Conservation (phyloP, 2,797 vertebrate species). For the Tragelaphus oryx region DNA sequence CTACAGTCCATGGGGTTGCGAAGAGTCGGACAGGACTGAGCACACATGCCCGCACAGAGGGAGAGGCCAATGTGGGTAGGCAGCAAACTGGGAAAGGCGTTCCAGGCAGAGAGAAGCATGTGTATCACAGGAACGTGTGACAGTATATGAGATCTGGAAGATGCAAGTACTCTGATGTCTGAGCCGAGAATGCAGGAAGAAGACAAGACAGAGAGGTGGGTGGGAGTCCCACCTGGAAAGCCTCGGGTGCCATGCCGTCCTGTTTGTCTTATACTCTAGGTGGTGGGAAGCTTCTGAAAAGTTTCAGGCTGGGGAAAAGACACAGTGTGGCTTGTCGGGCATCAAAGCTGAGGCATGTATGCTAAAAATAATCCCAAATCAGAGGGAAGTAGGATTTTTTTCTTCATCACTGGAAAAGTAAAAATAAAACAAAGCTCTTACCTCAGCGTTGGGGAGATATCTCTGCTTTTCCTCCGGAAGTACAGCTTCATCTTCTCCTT, state of each 20-base stretch:
- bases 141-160: background rate
- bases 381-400: slow-evolving; percentile 59
- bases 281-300: background rate
- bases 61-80: background rate
- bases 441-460: slow-evolving; percentile 41
- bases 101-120: background rate
- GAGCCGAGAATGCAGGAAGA: background rate
- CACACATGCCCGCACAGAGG: background rate
- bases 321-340: background rate
- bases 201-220: background rate
- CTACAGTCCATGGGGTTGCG: background rate
- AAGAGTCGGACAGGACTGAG: background rate
- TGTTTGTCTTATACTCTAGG: background rate
- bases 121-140: rapidly evolving
- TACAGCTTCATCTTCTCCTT: slow-evolving; percentile 52
- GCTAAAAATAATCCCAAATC: slow-evolving; percentile 51
- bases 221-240: too few species aligned
- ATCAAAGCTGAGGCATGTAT: slow-evolving; percentile 3
- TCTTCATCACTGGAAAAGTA: slow-evolving; percentile 32
- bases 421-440: slow-evolving; percentile 49
- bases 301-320: background rate
- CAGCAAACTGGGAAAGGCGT: background rate
- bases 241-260: too few species aligned
- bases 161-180: background rate
- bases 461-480: slow-evolving; percentile 54